These are phyloP conservation scores for Trimorus sp. DNA, from an alignment of 2,888 invertebrate species.

Conservation along the genomic window DNA sequence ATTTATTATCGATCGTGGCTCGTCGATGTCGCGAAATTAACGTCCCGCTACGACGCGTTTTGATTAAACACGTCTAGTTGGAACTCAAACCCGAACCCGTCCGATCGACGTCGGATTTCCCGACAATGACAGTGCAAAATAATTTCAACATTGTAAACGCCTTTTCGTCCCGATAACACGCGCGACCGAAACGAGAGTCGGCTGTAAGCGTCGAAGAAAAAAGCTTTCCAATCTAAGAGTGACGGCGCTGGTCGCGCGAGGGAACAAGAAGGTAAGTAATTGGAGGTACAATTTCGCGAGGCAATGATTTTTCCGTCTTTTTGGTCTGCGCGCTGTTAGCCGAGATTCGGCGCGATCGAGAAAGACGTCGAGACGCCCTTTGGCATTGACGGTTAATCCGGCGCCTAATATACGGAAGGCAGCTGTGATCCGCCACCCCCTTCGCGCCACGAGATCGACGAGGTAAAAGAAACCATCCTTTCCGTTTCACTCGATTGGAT, in stretches of 20 bases:
- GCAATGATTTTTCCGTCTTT: conserved; percentile 54
- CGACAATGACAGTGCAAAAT: neutral
- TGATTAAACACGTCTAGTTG: too few species aligned
- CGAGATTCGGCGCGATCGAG: conserved; percentile 62
- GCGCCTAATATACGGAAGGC: conserved; percentile 74
- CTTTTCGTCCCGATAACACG: neutral
- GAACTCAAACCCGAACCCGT: too few species aligned
- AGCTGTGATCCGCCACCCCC: conserved; percentile 68
- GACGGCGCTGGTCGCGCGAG: conserved; percentile 40
- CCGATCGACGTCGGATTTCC: neutral
- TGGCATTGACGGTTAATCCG: conserved; percentile 76
- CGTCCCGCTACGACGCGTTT: too few species aligned
- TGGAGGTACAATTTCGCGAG: conserved; percentile 59
- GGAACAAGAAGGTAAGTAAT: conserved; percentile 65
- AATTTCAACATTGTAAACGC: neutral
- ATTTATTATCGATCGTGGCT: too few species aligned
- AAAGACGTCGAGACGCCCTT: conserved; percentile 71
- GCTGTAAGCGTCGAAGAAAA: conserved; percentile 32
- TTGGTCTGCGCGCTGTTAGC: conserved; percentile 49
- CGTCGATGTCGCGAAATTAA: too few species aligned
- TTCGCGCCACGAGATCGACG: conserved; percentile 62
- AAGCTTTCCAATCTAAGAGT: conserved; percentile 53
- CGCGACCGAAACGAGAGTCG: conserved; percentile 15
- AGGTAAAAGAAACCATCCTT: conserved; percentile 72
- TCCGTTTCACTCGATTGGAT: conserved; percentile 75